A percentile compares a stretch with the other conserved stretches of the same genome.
These are phyloP conservation scores for Drosophila ambigua DNA, from an alignment of 1,140 invertebrate genomes.

Conservation along the genomic window DNA sequence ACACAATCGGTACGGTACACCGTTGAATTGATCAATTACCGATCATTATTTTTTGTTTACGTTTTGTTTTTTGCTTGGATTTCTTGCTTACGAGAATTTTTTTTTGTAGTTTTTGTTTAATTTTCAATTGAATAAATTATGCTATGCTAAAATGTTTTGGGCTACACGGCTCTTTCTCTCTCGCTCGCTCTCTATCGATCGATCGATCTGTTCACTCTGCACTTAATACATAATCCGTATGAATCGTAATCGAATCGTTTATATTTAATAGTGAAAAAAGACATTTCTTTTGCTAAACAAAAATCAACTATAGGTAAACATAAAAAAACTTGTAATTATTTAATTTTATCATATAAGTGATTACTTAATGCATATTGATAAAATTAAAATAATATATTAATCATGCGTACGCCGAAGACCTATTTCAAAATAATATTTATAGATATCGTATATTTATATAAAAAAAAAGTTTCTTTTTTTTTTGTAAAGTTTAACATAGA, in stretches of 20 bases:
- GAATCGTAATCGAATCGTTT: conserved; percentile 13
- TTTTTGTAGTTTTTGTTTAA: conserved; percentile 2
- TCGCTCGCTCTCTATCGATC: too few relatives aligned
- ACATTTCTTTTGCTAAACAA: conserved; percentile 71
- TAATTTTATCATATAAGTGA: conserved; percentile 12
- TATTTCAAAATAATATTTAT: conserved; percentile 15
- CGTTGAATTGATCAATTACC: too few relatives aligned
- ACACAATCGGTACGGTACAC: too few relatives aligned
- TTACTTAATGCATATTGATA: conserved; percentile 2
- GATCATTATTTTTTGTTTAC: conserved; percentile 11
- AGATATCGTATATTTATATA: conserved; percentile 10
- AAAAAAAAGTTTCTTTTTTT: conserved; percentile 30
- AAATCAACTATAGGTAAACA: conserved; percentile 73
- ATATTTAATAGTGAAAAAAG: conserved; percentile 28
- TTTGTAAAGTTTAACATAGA: conserved; percentile 42
- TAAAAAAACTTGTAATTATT: conserved; percentile 37
- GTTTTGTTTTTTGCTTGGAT: conserved; percentile 1
- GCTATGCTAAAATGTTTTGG: conserved; percentile 64
- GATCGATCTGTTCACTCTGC: conserved; percentile 28
- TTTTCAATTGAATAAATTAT: conserved; percentile 73
- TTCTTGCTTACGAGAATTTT: conserved; percentile 21
- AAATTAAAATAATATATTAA: conserved; percentile 4
- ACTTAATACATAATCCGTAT: conserved; percentile 45
- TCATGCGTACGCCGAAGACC: not conserved
- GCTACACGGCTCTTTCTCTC: conserved; percentile 40